Conservation (phyloP, 2,888 invertebrate genomes). For the Sphaerophoria rueppellii region DNA sequence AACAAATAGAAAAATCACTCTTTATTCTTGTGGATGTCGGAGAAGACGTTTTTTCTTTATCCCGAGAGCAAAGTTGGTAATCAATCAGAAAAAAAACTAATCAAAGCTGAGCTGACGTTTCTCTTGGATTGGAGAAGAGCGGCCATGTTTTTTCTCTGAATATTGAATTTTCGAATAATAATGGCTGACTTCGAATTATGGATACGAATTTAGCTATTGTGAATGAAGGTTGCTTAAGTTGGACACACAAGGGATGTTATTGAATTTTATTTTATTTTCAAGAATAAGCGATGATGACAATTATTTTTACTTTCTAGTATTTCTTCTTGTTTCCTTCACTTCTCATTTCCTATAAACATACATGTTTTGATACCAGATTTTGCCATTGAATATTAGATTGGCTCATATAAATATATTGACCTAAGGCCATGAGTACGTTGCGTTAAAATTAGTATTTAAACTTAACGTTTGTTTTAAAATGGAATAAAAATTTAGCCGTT, state of each 20-base stretch:
- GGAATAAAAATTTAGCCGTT: too few species aligned
- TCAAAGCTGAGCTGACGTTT: conserved; percentile 74
- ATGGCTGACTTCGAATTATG: conserved; percentile 54
- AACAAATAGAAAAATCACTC: conserved; percentile 60
- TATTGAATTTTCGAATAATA: conserved; percentile 44
- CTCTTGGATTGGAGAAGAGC: conserved; percentile 43
- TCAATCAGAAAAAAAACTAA: conserved; percentile 63
- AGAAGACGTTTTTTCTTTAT: conserved; percentile 57
- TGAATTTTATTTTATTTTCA: too few species aligned
- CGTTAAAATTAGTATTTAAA: too few species aligned
- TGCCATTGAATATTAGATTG: too few species aligned
- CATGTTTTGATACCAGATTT: too few species aligned
- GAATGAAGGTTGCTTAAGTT: conserved; percentile 18
- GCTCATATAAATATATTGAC: too few species aligned
- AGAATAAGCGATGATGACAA: too few species aligned
- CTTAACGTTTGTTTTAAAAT: too few species aligned
- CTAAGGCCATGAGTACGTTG: too few species aligned
- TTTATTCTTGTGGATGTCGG: conserved; percentile 1
- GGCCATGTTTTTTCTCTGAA: conserved; percentile 62
- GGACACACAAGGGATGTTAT: conserved; percentile 12
- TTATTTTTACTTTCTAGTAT: too few species aligned
- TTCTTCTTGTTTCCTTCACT: too few species aligned
- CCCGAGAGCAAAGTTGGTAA: conserved; percentile 27
- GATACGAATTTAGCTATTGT: conserved; percentile 34
- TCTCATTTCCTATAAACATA: too few species aligned